A percentile compares a stretch with the other conserved stretches of the same genome.
phyloP scores from a whole-genome alignment of 2,797 vertebrate species.

The Vultur gryphus region DNA sequence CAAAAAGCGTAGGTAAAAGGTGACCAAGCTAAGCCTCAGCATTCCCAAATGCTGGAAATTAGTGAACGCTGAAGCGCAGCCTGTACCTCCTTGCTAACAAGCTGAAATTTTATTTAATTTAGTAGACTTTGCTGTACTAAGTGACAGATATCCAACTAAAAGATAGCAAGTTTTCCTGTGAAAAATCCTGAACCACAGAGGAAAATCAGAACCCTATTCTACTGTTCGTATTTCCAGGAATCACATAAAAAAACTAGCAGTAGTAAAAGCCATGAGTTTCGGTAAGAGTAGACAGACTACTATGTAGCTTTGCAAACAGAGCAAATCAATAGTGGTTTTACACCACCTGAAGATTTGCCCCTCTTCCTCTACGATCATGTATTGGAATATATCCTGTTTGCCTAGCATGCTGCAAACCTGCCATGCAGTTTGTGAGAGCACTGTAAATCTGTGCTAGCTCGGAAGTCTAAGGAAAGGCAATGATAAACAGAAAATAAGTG shows the following conservation, averaged over 20 bases:
- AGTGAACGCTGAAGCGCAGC: not conserved
- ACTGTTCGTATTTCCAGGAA: not conserved
- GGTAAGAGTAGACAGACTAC: not conserved
- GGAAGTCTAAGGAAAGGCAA: not conserved
- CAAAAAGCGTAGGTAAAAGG: not conserved
- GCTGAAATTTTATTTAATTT: not conserved
- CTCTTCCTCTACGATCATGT: not conserved
- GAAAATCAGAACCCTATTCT: not conserved
- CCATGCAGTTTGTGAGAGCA: not conserved
- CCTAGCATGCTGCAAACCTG: not conserved
- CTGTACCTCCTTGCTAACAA: not conserved
- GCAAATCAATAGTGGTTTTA: not conserved
- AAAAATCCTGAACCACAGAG: not conserved
- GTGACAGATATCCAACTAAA: not conserved
- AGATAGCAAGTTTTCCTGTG: not conserved
- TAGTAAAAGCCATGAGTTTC: not conserved
- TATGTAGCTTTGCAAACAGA: not conserved
- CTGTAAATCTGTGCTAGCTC: not conserved
- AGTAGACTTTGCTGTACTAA: not conserved
- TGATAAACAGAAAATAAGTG: not conserved
- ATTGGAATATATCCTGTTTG: not conserved
- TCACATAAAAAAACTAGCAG: not conserved
- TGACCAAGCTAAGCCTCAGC: not conserved
- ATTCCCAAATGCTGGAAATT: not conserved
- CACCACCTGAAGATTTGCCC: not conserved